Evolutionary conservation across 1,140 invertebrate species (phyloP).

Genomic region (Anastatus disparis): DNA sequence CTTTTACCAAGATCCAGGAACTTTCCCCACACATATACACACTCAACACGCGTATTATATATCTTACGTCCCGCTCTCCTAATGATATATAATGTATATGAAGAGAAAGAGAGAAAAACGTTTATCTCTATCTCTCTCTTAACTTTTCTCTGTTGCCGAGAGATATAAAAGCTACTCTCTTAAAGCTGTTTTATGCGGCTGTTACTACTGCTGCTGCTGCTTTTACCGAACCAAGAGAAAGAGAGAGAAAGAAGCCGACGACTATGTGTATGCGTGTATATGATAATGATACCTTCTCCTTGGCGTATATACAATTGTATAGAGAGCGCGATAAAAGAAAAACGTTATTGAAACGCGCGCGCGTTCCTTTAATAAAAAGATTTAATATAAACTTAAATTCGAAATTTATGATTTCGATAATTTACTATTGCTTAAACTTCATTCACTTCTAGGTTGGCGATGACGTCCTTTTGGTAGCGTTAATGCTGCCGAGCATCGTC

Average conservation of each 20-base stretch:
- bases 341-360: slow-evolving; percentile 15
- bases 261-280: not conserved
- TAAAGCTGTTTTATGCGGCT: not conserved
- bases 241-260: slow-evolving; percentile 8
- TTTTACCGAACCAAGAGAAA: not conserved
- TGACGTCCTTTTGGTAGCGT: not conserved
- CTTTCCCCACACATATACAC: too few species aligned
- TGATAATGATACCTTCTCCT: not conserved
- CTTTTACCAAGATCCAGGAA: too few species aligned
- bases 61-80: too few species aligned
- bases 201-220: not conserved
- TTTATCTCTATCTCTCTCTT: too few species aligned
- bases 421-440: too few species aligned
- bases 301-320: not conserved
- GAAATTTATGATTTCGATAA: too few species aligned
- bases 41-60: too few species aligned
- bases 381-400: too few species aligned
- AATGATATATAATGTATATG: too few species aligned
- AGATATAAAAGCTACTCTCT: not conserved
- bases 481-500: not conserved
- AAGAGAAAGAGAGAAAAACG: too few species aligned
- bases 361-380: too few species aligned
- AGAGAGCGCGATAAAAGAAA: not conserved
- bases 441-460: too few species aligned
- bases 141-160: slow-evolving; percentile 15